Base-by-base conservation (phyloP, 2,888 invertebrate genomes). In the Plagodis pulveraria region DNA sequence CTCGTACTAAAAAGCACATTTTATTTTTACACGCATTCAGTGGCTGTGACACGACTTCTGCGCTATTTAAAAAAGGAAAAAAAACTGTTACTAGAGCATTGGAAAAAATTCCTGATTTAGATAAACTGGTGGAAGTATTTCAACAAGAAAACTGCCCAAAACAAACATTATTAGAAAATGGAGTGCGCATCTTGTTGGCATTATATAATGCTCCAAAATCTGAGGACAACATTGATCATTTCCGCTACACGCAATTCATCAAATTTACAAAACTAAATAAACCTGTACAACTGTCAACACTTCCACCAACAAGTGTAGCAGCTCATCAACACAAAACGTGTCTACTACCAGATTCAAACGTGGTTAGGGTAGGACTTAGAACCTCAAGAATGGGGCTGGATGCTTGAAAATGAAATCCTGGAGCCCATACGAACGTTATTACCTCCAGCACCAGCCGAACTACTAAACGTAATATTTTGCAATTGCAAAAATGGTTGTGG, bases 171-270 rank as follows among this genome's bases (percentile, higher is more conserved):
- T 61, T 61, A 44, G 66, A 68, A 60, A 66, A 62, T 68, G 66
- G 65, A 70, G 62, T 64, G 49, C 67, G 67, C 45, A 73, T 69
- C 65, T 69, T 78, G 40, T 68, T 79, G 63, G 76, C 77, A 72
- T 54, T 78, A 49, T 81, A 78, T 71, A 74, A 74, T 74, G 76
- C 74, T 79, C 70, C 77, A 64, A 75, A 77, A 77, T 65, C 69
- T 67, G 69, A 57, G 67, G 55, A 67, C 55, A 59, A 55, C 52
- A 56, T 68, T 51, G 65, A 70, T 66, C 58, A 66, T 66, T 58
- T 63, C 48, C 61, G 67, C 51, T 69, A 65, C 54, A 61, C 54
- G 51, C 69, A 73, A 58, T 77, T 69, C 70, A 57, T 77, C 63
- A 77, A 76, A 62, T 75, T 58, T 54, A 77, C 76, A 63, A 77